phyloP scores from a whole-genome alignment of 2,113 vertebrate species.

The Arvicanthis niloticus region DNA sequence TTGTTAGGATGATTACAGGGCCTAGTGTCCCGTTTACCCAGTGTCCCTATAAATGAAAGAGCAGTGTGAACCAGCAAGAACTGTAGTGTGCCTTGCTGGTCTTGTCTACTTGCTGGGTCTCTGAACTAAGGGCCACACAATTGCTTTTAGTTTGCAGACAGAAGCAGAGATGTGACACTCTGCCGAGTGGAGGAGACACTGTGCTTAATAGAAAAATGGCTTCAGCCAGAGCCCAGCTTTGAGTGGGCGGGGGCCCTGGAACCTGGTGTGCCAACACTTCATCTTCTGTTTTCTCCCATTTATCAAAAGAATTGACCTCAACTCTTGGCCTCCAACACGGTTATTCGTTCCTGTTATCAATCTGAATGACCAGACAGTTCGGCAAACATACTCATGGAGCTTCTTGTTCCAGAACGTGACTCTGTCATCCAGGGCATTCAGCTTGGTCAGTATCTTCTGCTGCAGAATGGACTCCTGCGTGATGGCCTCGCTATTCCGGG shows the following conservation, averaged over 20 bases:
- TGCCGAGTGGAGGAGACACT: neutral
- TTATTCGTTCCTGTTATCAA: slow-evolving; percentile 21
- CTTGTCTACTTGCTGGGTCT: neutral
- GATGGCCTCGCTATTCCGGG: slow-evolving; percentile 58
- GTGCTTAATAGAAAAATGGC: neutral
- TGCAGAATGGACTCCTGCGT: slow-evolving; percentile 77
- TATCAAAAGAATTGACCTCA: slow-evolving; percentile 20
- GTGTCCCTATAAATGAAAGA: neutral
- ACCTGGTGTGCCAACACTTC: neutral
- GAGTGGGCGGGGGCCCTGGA: neutral
- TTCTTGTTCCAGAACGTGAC: slow-evolving; percentile 86
- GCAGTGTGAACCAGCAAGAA: neutral
- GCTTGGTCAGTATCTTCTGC: slow-evolving; percentile 86
- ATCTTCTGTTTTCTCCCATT: slow-evolving; percentile 17
- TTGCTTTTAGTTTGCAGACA: neutral
- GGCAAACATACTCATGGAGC: slow-evolving; percentile 87
- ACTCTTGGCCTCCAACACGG: neutral
- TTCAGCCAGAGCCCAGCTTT: slow-evolving; percentile 19
- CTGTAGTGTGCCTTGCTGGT: neutral
- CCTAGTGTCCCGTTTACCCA: neutral
- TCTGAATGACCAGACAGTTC: slow-evolving; percentile 46
- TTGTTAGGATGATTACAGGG: neutral
- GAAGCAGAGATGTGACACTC: neutral
- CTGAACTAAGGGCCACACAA: neutral
- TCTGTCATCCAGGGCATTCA: slow-evolving; percentile 86